Base-by-base conservation (phyloP, 2,797 vertebrate genomes). In the Gymnoscopelus braueri region DNA sequence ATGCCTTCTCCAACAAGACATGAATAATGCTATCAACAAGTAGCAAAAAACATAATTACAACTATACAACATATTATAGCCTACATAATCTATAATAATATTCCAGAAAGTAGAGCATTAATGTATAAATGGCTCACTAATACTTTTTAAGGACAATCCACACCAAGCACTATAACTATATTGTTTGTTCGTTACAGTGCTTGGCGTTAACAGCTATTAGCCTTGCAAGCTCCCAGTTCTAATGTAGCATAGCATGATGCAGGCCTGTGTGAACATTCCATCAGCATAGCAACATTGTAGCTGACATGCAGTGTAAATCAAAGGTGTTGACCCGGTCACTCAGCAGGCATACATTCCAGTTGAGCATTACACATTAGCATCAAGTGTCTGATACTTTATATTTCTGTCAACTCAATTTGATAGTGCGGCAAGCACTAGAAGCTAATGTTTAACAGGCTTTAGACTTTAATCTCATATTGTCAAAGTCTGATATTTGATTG, bases 261-360 rank as follows among this genome's bases (percentile, higher is more conserved):
- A n/a, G 65, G 26, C n/a, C 9, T 61, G 60, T 48, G 68, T 26
- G 32, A 60, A 67, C 65, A 73, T 77, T 72, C 60, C 53, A 77
- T 35, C 52, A 70, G 8, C 58, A 76, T 47, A 72, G 65, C 67
- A 64, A 66, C 67, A 75, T 32, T 14, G 39, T 13, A 50, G 60
- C 19, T 49, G 54, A 13, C 11, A 15, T 15, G 51, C 26, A 49
- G 55, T 56, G 54, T 75, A 73, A 74, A 67, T 64, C 50, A 71
- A 4, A 15, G 59, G 64, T 65, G 85, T 51, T 73, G 65, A 87
- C 74, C 79, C 1, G 72, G 63, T 67, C 60, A 49, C 66, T 55
- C 6, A 0, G 2, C n/a, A 35, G 65, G 64, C 61, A 10, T 57
- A 52, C 49, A 57, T 73, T 59, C 39, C 15, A 32, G 39, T 48